Evolutionary conservation across 2,113 vertebrate genomes (phyloP).

Genomic region (Podarcis cretensis): DNA sequence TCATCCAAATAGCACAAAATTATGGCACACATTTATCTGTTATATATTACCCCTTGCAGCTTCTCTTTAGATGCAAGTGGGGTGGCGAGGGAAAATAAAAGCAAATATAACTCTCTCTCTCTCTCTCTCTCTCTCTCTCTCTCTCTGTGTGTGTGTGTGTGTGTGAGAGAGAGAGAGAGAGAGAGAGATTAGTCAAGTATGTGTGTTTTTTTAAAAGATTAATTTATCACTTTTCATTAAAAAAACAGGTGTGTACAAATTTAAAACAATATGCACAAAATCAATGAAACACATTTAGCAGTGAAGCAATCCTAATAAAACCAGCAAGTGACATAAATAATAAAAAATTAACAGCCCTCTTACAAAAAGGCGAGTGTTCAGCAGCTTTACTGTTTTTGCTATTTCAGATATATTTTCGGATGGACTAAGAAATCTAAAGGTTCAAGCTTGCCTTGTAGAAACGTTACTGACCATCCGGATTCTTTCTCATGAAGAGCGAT

Average conservation of each 20-base stretch:
- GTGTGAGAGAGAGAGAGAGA: too few relatives aligned
- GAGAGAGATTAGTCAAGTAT: not conserved
- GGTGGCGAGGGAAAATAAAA: not conserved
- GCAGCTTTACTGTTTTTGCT: not conserved
- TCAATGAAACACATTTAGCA: too few relatives aligned
- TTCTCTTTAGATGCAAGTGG: not conserved
- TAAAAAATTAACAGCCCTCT: too few relatives aligned
- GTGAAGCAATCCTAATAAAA: too few relatives aligned
- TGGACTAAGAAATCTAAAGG: not conserved
- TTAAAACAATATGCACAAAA: too few relatives aligned
- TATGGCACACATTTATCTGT: not conserved
- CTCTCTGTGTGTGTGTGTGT: not conserved
- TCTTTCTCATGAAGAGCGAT: not conserved
- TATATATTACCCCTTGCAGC: not conserved
- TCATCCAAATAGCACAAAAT: not conserved
- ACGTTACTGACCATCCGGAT: not conserved
- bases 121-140: too few relatives aligned
- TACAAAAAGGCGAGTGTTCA: too few relatives aligned
- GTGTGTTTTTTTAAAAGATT: not conserved
- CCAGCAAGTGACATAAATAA: too few relatives aligned
- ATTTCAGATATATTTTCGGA: not conserved
- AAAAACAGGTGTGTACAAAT: too few relatives aligned
- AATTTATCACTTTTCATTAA: not conserved
- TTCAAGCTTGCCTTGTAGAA: too few relatives aligned
- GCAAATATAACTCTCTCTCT: not conserved